Evolutionary conservation across 2,113 vertebrate genomes (phyloP).

Genomic region (Neoarius graeffei): DNA sequence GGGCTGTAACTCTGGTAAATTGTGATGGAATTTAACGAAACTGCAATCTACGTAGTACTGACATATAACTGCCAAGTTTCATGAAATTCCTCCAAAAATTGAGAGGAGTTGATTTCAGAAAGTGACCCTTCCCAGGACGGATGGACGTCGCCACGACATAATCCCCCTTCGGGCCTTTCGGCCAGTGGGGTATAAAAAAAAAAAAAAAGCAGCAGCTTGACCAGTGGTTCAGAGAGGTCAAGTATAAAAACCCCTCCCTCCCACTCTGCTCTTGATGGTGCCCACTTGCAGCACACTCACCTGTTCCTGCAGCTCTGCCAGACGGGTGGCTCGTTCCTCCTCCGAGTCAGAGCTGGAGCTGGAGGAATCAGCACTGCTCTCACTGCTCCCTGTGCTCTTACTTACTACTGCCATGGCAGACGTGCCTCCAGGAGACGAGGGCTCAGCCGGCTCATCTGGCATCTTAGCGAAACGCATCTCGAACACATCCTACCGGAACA

Average conservation of each 20-base stretch:
- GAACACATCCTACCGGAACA: constrained; percentile 84
- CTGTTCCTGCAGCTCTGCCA: constrained; percentile 99
- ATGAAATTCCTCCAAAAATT: no score
- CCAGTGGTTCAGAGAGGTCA: neutral
- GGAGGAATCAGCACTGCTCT: constrained; percentile 92
- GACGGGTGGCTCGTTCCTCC: constrained; percentile 92
- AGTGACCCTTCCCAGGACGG: no score
- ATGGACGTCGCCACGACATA: no score
- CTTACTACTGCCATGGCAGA: constrained; percentile 83
- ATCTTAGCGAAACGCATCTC: constrained; percentile 99
- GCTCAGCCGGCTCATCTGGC: constrained; percentile 90
- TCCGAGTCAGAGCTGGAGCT: constrained; percentile 92
- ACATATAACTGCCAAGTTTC: no score
- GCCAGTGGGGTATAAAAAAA: neutral
- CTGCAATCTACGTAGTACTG: no score
- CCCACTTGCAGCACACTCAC: constrained; percentile 73
- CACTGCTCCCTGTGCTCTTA: constrained; percentile 89
- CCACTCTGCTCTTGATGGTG: neutral
- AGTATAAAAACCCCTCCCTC: neutral
- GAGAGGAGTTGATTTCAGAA: no score
- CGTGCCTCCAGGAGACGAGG: constrained; percentile 67
- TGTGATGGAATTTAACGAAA: no score
- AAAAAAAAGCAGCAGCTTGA: neutral
- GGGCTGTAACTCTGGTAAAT: no score
- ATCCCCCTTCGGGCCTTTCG: no score